Evolutionary conservation across 2,113 vertebrate genomes (phyloP), one percentile per base, ranked within the genome.

Genomic region (Odobenus rosmarus): DNA sequence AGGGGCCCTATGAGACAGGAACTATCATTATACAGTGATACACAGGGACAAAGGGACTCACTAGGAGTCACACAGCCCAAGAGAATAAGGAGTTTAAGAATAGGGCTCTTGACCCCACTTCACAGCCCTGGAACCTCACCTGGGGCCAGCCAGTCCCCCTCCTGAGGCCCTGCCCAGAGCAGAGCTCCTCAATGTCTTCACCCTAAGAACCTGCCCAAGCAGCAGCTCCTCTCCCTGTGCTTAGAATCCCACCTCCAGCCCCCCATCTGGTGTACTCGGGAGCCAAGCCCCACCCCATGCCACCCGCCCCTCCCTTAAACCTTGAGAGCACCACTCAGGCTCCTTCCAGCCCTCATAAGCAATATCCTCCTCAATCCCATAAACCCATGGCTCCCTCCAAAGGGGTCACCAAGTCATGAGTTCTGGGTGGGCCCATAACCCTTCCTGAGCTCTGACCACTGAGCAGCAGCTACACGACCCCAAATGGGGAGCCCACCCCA

Each of bases 41-140:
- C 18, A 2, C 2, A 5, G 15, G 14, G 3, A 13, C 4, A 24
- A 59, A 61, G 46, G 85, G 2, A 1, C 28, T 61, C 0, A 0
- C 26, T 51, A 4, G 3, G 11, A 61, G 76, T 61, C 92, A 49
- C 49, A 33, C 6, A 14, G 88, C 42, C 71, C 4, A 7, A 18
- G 39, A 19, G 33, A 61, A n/a, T 21, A 21, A 62, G 49, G 19
- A 15, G 5, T 67, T 57, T 55, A 59, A 93, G 69, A 33, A 18
- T 11, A 36, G 26, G 36, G 26, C 15, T 51, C 31, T 28, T 62
- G 53, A 46, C 57, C 23, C 42, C 28, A 28, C 71, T 61, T 53
- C 39, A 33, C 23, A 67, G 31, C 12, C 84, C 51, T 62, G 31
- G 23, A 42, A 80, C 90, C 23, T 81, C 51, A 46, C 13, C 2